Evolutionary conservation across 2,113 vertebrate genomes (phyloP), one percentile per base, ranked within the genome.

Genomic region (Tursiops truncatus): DNA sequence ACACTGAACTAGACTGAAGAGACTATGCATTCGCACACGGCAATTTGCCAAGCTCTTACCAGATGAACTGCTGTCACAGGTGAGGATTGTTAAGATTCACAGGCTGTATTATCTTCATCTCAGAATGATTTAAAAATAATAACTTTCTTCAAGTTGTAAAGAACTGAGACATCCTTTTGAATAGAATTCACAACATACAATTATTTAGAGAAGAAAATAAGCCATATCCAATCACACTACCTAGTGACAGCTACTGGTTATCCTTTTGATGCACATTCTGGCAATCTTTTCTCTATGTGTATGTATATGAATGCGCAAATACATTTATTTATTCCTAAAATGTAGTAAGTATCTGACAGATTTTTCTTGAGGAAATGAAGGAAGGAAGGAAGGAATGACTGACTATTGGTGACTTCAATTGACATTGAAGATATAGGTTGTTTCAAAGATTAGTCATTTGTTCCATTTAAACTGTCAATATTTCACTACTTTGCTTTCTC

Each of bases 81-180:
- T 38, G 23, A 86, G 28, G 62, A 28, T 53, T 73, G 23, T 58
- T 76, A 68, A 82, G 84, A 89, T 47, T 86, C 74, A 91, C 3
- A 73, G 74, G 38, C 94, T 73, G 53, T 60, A 79, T 44, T 84
- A n/a, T 79, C 53, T 92, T 77, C 25, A 77, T 20, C 31, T 94
- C n/a, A 67, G 47, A 47, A 28, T 80, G 23, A 97, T 67, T 97
- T 91, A n/a, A 74, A 96, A 97, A 87, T 47, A 70, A 62, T 91
- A 86, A 31, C 50, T 38, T 62, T 50, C 70, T 60, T 80, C 50
- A 79, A 65, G 20, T 56, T 96, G 28, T 77, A 71, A 88, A 88
- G 91, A 38, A 17, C 17, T 81, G 31, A 93, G 14, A 60, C 3
- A 70, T 31, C 2, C 5, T 31, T 85, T 85, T 94, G 38, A 89